A percentile compares a stretch with the other conserved stretches of the same genome.
These are phyloP conservation scores for Leptonema lineaticorne DNA, from an alignment of 1,140 invertebrate species.

Conservation along the genomic window DNA sequence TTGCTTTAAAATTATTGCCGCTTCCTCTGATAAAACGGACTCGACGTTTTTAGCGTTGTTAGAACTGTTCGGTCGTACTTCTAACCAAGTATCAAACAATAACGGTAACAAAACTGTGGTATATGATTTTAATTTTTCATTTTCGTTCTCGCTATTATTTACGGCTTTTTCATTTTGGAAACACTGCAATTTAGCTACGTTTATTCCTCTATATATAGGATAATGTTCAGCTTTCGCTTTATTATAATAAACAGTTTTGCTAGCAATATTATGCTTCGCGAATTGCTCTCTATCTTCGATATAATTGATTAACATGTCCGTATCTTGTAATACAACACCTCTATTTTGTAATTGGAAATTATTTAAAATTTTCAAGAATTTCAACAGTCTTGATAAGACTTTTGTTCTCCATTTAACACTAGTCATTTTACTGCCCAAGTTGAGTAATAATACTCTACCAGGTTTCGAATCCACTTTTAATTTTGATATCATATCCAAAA, in stretches of 20 bases:
- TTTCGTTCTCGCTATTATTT: conserved; percentile 45
- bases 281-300: not conserved
- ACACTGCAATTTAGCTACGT: conserved; percentile 41
- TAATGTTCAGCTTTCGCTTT: conserved; percentile 40
- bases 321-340: not conserved
- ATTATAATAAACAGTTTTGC: conserved; percentile 7
- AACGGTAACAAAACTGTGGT: conserved; percentile 66
- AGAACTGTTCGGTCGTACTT: conserved; percentile 59
- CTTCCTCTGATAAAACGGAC: conserved; percentile 57
- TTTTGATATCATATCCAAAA: conserved; percentile 78
- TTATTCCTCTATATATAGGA: conserved; percentile 29
- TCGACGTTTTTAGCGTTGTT: conserved; percentile 46
- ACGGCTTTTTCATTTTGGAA: conserved; percentile 43
- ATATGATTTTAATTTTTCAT: conserved; percentile 56
- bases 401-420: conserved; percentile 75
- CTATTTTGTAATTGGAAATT: conserved; percentile 3
- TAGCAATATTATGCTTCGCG: not conserved
- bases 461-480: conserved; percentile 62
- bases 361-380: conserved; percentile 58
- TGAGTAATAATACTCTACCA: conserved; percentile 63
- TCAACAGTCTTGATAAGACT: conserved; percentile 65
- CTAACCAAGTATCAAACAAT: conserved; percentile 72
- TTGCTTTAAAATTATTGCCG: conserved; percentile 57
- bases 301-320: not conserved
- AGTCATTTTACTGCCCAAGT: conserved; percentile 67